Percentiles rank a stretch among this genome's conserved stretches.
phyloP scores from a whole-genome alignment of 2,797 vertebrate species.

The Eutrigla gurnardus region DNA sequence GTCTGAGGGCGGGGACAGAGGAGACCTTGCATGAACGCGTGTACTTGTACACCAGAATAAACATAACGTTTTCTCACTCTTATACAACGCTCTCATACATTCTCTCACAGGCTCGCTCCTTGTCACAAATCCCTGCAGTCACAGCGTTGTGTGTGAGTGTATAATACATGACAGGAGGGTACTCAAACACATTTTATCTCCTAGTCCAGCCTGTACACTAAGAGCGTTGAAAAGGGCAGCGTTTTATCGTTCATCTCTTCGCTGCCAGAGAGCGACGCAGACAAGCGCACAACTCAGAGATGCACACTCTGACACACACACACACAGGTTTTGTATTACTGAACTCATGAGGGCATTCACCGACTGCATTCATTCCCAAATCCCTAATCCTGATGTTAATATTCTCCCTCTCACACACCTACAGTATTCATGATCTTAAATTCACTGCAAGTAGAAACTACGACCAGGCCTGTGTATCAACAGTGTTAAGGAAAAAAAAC shows the following conservation, averaged over 20 bases:
- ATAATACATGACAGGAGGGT: constrained; percentile 30
- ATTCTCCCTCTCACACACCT: not conserved
- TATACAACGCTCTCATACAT: constrained; percentile 10
- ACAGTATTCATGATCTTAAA: not conserved
- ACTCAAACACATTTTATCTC: constrained; percentile 54
- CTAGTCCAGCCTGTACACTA: constrained; percentile 33
- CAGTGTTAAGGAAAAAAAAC: not conserved
- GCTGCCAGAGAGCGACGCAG: constrained; percentile 11
- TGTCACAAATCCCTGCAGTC: constrained; percentile 25
- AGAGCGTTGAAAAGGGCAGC: constrained; percentile 45
- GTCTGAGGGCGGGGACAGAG: constrained; percentile 84
- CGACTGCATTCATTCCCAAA: not conserved
- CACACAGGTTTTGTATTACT: constrained; percentile 3
- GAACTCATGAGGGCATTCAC: not conserved
- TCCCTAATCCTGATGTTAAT: not conserved
- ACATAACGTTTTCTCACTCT: constrained; percentile 35
- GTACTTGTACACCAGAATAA: not conserved
- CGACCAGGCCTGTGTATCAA: too few species aligned
- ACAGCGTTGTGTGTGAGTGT: not conserved
- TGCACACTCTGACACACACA: constrained; percentile 6
- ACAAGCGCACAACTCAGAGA: constrained; percentile 1
- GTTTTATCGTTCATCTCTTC: constrained; percentile 52
- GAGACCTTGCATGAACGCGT: constrained; percentile 35
- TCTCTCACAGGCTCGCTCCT: constrained; percentile 13
- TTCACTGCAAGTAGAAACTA: not conserved